A percentile compares a stretch with the other conserved stretches of the same genome.
Evolutionary conservation across 2,113 vertebrate genomes (phyloP).

Genomic region (Tapirus terrestris): DNA sequence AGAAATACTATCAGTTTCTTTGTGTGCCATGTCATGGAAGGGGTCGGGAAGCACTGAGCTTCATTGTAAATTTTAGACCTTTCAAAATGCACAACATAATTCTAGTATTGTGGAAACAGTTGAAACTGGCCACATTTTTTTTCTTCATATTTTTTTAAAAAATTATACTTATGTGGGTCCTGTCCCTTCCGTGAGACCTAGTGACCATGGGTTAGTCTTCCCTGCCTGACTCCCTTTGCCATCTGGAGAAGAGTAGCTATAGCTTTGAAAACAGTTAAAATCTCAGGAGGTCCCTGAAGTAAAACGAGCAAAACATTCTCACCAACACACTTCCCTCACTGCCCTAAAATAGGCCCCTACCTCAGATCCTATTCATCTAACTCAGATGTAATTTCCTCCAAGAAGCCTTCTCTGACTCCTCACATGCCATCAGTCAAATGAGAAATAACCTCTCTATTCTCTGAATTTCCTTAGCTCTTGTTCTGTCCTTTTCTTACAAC

Average conservation of each 20-base stretch:
- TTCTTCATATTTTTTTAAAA: not conserved
- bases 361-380: not conserved
- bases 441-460: conserved; percentile 32
- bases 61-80: not conserved
- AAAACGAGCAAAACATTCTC: conserved; percentile 13
- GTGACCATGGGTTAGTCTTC: not conserved
- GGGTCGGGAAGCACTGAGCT: not conserved
- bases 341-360: not conserved
- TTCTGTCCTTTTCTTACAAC: conserved; percentile 22
- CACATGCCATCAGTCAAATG: not conserved
- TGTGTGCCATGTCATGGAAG: not conserved
- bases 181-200: not conserved
- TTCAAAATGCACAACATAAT: not conserved
- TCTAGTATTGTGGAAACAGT: not conserved
- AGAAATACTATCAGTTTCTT: not conserved
- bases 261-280: conserved; percentile 6
- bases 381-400: not conserved
- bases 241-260: not conserved
- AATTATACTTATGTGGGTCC: not conserved
- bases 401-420: not conserved
- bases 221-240: not conserved
- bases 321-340: not conserved
- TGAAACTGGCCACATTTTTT: not conserved
- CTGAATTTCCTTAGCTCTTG: not conserved
- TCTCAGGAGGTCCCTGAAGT: not conserved